Percentiles rank a stretch among this genome's conserved stretches.
Evolutionary conservation across 2,113 vertebrate genomes (phyloP).

Genomic region (Pelodiscus sinensis): DNA sequence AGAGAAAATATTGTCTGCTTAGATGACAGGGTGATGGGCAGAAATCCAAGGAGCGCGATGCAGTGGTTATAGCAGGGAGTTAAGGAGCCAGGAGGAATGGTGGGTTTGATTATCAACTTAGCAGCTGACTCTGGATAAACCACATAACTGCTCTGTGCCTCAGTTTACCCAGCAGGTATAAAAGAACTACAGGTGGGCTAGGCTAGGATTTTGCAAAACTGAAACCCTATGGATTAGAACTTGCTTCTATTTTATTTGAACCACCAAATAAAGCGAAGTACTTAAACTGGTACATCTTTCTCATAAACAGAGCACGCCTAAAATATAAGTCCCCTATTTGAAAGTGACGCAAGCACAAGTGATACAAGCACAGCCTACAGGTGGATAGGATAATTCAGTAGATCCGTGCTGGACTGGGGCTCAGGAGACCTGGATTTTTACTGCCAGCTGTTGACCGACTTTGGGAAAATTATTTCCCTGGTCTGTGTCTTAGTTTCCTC

Average conservation of each 20-base stretch:
- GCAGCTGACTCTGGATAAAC: neutral
- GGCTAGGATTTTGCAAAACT: neutral
- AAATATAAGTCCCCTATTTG: neutral
- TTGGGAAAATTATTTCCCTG: neutral
- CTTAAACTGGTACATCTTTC: neutral
- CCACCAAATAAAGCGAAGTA: neutral
- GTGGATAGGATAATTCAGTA: neutral
- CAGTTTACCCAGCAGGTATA: neutral
- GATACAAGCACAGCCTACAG: neutral
- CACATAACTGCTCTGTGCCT: neutral
- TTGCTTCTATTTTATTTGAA: neutral
- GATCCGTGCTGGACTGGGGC: rapidly evolving
- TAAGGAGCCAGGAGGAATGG: neutral
- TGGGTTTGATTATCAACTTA: neutral
- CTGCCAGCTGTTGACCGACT: neutral
- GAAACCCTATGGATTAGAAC: neutral
- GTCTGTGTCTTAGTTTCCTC: neutral
- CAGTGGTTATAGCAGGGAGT: neutral
- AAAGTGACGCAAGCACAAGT: conserved; percentile 7
- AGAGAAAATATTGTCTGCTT: neutral
- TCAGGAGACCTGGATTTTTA: neutral
- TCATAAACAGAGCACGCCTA: neutral
- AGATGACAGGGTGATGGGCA: neutral
- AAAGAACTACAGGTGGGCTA: neutral
- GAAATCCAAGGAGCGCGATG: neutral